phyloP scores from a whole-genome alignment of 1,140 invertebrate species.

The Artemia franciscana region DNA sequence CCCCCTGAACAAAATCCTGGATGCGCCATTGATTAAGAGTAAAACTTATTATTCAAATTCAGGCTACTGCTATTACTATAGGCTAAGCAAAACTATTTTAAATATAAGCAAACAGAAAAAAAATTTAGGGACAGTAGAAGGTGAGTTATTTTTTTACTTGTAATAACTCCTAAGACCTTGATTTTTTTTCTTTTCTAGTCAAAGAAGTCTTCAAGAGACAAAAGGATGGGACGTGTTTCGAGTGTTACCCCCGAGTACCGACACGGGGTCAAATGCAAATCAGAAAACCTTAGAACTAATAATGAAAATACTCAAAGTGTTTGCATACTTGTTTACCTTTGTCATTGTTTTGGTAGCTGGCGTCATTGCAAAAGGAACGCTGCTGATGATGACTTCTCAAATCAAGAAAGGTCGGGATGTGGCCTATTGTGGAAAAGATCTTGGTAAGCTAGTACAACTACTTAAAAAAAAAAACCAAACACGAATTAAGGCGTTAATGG shows the following conservation, averaged over 20 bases:
- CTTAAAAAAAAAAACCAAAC: no score
- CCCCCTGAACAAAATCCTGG: no score
- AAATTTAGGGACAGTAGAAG: no score
- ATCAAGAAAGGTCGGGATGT: slow-evolving; percentile 44
- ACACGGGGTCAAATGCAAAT: slow-evolving; percentile 64
- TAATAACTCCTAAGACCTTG: no score
- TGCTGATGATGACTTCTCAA: slow-evolving; percentile 77
- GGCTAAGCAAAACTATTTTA: no score
- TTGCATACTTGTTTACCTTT: slow-evolving; percentile 62
- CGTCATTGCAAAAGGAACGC: slow-evolving; percentile 58
- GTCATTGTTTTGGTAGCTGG: slow-evolving; percentile 53
- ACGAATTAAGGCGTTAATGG: no score
- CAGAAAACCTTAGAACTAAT: slow-evolving; percentile 62
- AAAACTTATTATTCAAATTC: no score
- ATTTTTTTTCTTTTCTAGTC: slow-evolving; percentile 27
- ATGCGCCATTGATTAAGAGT: no score
- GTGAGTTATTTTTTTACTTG: no score
- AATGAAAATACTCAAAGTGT: slow-evolving; percentile 57
- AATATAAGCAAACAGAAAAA: no score
- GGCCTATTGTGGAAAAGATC: slow-evolving; percentile 50
- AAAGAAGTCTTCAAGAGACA: slow-evolving; percentile 56
- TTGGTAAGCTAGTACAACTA: no score
- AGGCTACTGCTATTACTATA: no score
- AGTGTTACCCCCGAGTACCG: slow-evolving; percentile 59
- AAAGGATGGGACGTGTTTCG: slow-evolving; percentile 91